These are phyloP conservation scores for Cataglyphis altisquamis DNA, from an alignment of 2,888 invertebrate species.

Conservation along the genomic window DNA sequence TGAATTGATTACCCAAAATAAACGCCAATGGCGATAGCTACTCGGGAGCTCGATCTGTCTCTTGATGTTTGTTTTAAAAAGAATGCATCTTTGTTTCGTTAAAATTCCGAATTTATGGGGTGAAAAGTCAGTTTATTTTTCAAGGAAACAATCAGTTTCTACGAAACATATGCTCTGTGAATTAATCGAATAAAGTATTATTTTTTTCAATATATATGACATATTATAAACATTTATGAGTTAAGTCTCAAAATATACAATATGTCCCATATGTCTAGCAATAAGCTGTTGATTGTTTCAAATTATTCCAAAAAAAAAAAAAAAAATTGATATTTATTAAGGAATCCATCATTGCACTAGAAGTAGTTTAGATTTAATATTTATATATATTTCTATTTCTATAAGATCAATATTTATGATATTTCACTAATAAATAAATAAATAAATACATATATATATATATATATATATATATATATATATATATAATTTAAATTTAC, in stretches of 20 bases:
- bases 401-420: background rate
- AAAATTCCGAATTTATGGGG: background rate
- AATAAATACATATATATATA: no score
- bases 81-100: conserved; percentile 19
- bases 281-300: background rate
- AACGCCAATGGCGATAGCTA: conserved; percentile 66
- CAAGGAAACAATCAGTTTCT: background rate
- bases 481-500: background rate
- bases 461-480: no score
- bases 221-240: conserved; percentile 2
- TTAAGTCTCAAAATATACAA: background rate
- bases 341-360: background rate
- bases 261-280: background rate
- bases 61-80: conserved; percentile 23
- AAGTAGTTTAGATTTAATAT: background rate
- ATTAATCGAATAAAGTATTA: background rate
- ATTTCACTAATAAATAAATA: background rate
- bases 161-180: background rate
- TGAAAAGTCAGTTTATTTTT: conserved; percentile 22
- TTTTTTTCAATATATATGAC: background rate
- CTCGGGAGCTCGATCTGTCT: conserved; percentile 59
- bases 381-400: background rate
- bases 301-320: background rate
- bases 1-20: conserved; percentile 79
- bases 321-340: background rate